These are phyloP conservation scores for Salvelinus namaycush DNA, from an alignment of 2,113 vertebrate species.

Conservation along the genomic window DNA sequence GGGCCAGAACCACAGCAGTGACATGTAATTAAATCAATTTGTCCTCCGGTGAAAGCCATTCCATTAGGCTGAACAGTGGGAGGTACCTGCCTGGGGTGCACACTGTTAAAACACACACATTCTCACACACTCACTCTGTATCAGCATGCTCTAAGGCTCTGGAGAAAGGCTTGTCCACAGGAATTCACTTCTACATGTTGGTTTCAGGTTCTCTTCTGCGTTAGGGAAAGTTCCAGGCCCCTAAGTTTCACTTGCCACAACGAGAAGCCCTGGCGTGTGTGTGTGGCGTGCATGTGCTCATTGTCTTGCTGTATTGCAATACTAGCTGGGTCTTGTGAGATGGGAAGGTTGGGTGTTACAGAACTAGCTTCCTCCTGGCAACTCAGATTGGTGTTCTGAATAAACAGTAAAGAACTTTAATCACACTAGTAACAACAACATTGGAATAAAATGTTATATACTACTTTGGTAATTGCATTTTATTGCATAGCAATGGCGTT, in stretches of 20 bases:
- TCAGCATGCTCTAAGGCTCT: not conserved
- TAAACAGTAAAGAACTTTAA: not conserved
- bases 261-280: not conserved
- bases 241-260: not conserved
- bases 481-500: too few species aligned
- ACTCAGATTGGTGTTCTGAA: not conserved
- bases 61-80: slow-evolving; percentile 36
- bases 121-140: not conserved
- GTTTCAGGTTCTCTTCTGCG: not conserved
- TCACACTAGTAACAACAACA: too few species aligned
- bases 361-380: too few species aligned
- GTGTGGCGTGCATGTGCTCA: not conserved
- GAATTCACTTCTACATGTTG: not conserved
- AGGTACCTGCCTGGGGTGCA: not conserved
- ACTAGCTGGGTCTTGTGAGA: not conserved
- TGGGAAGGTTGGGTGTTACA: too few species aligned
- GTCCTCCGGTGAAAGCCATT: slow-evolving; percentile 47
- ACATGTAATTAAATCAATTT: slow-evolving; percentile 69
- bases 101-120: not conserved
- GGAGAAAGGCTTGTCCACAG: not conserved
- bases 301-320: not conserved
- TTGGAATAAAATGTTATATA: not conserved
- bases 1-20: slow-evolving; percentile 39
- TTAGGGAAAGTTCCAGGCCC: not conserved
- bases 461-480: too few species aligned